Evolutionary conservation across 2,888 invertebrate genomes (phyloP).

Genomic region (Phaonia tiefii): DNA sequence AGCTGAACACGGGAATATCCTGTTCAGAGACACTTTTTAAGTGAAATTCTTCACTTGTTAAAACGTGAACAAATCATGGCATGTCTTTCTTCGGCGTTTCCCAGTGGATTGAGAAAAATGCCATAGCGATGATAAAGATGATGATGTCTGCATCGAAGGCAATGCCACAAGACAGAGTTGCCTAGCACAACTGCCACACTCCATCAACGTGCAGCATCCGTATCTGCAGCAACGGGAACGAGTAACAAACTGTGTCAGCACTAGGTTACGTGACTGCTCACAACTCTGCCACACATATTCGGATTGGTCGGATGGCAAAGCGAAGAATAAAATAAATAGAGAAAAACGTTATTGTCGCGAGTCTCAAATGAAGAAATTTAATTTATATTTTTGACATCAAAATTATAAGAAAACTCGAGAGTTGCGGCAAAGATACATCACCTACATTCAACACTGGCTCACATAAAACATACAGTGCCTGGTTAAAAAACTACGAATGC

Average conservation of each 20-base stretch:
- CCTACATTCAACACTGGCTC: neutral
- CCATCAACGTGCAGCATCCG: slow-evolving; percentile 64
- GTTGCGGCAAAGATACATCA: slow-evolving; percentile 8
- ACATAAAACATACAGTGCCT: neutral
- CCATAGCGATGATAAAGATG: slow-evolving; percentile 34
- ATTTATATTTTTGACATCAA: slow-evolving; percentile 42
- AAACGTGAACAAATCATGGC: slow-evolving; percentile 54
- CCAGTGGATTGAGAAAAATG: slow-evolving; percentile 19
- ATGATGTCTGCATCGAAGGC: slow-evolving; percentile 12
- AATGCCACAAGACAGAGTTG: neutral
- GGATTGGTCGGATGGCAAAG: slow-evolving; percentile 10
- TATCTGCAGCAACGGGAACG: slow-evolving; percentile 71
- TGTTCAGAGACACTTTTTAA: slow-evolving; percentile 40
- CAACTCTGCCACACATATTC: slow-evolving; percentile 27
- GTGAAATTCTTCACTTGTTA: slow-evolving; percentile 51
- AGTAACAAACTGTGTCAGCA: slow-evolving; percentile 77
- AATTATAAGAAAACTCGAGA: slow-evolving; percentile 36
- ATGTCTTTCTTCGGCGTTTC: slow-evolving; percentile 1
- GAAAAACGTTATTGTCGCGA: slow-evolving; percentile 35
- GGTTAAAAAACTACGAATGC: too few relatives aligned
- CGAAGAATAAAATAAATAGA: neutral
- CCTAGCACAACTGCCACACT: too few relatives aligned
- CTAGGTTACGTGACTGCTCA: slow-evolving; percentile 74
- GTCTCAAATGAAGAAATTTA: slow-evolving; percentile 48
- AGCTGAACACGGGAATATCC: neutral